A percentile compares a stretch with the other conserved stretches of the same genome.
phyloP scores from a whole-genome alignment of 2,113 vertebrate genomes.

The Gopherus flavomarginatus region DNA sequence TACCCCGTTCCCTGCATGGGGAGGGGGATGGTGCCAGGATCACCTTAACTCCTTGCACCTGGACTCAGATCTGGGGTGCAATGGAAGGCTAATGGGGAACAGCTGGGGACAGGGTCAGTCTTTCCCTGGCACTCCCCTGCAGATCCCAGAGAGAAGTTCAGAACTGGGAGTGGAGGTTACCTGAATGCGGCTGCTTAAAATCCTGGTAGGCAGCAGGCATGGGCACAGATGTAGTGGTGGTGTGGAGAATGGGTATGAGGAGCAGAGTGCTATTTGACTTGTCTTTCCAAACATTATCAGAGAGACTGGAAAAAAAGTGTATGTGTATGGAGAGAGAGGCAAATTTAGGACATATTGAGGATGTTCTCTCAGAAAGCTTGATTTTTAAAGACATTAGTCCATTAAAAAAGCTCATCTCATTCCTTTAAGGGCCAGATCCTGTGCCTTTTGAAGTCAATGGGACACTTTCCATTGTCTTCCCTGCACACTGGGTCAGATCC shows the following conservation, averaged over 20 bases:
- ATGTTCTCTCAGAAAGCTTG: background rate
- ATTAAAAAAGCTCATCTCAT: background rate
- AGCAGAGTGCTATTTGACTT: background rate
- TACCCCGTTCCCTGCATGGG: background rate
- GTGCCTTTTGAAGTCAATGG: background rate
- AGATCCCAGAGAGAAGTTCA: background rate
- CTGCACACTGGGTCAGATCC: background rate
- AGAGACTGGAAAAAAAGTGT: no score
- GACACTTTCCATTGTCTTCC: background rate
- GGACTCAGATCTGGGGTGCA: background rate
- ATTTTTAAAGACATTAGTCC: background rate
- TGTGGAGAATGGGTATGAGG: background rate
- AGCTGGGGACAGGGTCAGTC: background rate
- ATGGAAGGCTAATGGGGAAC: background rate
- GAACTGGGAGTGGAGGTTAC: background rate
- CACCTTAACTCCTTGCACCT: background rate
- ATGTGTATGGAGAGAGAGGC: no score
- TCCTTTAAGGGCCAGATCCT: background rate
- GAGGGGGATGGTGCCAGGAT: background rate
- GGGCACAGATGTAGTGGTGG: background rate
- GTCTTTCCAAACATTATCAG: background rate
- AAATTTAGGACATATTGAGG: background rate
- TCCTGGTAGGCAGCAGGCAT: background rate
- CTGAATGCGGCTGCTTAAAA: background rate
- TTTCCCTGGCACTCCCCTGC: background rate